Evolutionary conservation across 2,113 vertebrate genomes (phyloP), one percentile per base, ranked within the genome.

Genomic region (Osmerus mordax): DNA sequence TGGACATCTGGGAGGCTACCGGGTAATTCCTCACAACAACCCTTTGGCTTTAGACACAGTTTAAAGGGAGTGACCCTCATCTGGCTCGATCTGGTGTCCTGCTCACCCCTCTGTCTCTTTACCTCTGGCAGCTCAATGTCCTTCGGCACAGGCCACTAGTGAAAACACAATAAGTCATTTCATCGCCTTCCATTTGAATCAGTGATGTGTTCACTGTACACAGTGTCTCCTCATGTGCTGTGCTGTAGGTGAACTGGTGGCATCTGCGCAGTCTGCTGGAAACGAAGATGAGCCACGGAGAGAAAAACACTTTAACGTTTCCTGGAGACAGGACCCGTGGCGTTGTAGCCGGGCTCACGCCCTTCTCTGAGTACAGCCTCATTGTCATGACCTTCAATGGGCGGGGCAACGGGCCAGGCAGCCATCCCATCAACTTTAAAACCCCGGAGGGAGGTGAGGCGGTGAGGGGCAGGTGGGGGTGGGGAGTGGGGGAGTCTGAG

Each of bases 371-470:
- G 90, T 99, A 97, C 88, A 92, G 60, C 78, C 86, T 99, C 74
- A 95, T 92, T 0, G 94, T 98, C 77, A 90, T 90, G 89, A 96
- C 93, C 83, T 99, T 94, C 85, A 99, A 96, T 64, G 88, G 93
- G 56, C 92, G 93, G 85, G 97, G 97, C 71, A 92, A 93, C n/a
- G 96, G 97, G 15, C 97, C 97, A 0, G 95, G 94, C 84, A 99
- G 97, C 82, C 90, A 92, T 65, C 81, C 93, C 0, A 71, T 95
- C 72, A 80, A 84, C 74, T 98, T 99, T 86, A 93, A 94, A 82
- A 99, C 96, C 67, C 95, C 94, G 18, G 97, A 99, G 91, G 97
- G 97, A 97, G 97, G 97, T 99, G 83, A 90, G 93, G 69, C 59
- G 73, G 69, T 6, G 0, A 59, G 0, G 0, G 52, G 68, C 55